phyloP scores from a whole-genome alignment of 2,797 vertebrate species.

The Dallia pectoralis region DNA sequence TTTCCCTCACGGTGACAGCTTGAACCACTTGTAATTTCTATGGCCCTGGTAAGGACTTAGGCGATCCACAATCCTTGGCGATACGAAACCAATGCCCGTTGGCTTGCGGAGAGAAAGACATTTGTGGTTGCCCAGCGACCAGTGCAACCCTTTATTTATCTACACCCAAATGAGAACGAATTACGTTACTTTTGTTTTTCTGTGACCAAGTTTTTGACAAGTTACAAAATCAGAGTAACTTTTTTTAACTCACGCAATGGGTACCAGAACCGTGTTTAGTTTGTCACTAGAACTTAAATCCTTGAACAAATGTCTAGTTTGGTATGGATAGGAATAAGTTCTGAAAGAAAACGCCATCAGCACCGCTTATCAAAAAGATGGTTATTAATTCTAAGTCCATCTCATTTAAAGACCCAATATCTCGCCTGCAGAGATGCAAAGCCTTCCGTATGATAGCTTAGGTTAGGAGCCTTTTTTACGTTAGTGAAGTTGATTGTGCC shows the following conservation, averaged over 20 bases:
- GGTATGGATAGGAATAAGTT: not conserved
- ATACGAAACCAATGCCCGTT: too few species aligned
- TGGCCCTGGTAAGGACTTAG: too few species aligned
- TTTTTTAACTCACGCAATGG: not conserved
- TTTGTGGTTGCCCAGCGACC: too few species aligned
- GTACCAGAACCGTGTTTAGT: not conserved
- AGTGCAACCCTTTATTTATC: not conserved
- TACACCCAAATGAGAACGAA: not conserved
- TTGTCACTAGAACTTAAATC: too few species aligned
- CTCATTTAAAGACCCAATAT: slow-evolving; percentile 33
- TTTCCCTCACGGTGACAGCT: too few species aligned
- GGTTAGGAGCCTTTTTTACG: slow-evolving; percentile 57
- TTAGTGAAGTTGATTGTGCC: slow-evolving; percentile 70
- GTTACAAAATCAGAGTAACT: not conserved
- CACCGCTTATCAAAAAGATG: not conserved
- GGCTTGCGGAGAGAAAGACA: too few species aligned
- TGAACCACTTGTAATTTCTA: too few species aligned
- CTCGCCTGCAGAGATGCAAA: slow-evolving; percentile 45
- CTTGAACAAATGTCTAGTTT: not conserved
- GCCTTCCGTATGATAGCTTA: slow-evolving; percentile 49
- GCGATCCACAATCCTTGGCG: too few species aligned
- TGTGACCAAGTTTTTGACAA: not conserved
- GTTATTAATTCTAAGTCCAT: slow-evolving; percentile 60
- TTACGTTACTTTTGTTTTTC: not conserved
- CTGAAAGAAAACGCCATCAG: slow-evolving; percentile 11